These are phyloP conservation scores for Abrostola tripartita DNA, from an alignment of 2,888 invertebrate species.

Conservation along the genomic window DNA sequence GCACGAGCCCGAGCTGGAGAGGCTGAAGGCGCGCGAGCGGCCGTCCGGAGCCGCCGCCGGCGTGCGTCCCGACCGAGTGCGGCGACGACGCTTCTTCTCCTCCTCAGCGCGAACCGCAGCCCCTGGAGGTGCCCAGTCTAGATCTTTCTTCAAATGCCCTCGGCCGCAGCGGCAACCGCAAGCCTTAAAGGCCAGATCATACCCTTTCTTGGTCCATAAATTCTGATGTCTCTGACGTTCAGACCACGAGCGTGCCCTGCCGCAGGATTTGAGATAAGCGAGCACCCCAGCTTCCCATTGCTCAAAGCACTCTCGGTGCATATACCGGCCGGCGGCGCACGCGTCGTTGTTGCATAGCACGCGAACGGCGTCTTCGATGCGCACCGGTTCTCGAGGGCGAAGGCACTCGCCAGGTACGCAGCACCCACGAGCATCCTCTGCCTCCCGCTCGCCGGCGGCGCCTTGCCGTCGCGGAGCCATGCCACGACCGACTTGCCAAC, in stretches of 20 bases:
- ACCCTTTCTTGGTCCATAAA: conserved; percentile 99
- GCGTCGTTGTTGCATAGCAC: conserved; percentile 98
- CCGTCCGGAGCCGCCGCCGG: conserved; percentile 80
- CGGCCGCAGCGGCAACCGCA: conserved; percentile 98
- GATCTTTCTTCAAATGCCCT: conserved; percentile 97
- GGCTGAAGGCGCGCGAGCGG: conserved; percentile 92
- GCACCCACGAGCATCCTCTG: conserved; percentile 90
- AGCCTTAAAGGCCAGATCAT: conserved; percentile 98
- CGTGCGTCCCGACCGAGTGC: conserved; percentile 76
- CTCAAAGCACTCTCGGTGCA: conserved; percentile 99
- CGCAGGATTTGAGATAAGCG: conserved; percentile 96
- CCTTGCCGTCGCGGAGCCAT: conserved; percentile 87
- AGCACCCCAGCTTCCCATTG: conserved; percentile 97
- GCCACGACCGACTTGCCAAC: conserved; percentile 74
- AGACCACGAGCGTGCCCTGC: conserved; percentile 97
- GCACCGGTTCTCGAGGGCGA: conserved; percentile 90
- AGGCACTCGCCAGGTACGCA: conserved; percentile 96
- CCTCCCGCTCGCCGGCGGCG: conserved; percentile 83
- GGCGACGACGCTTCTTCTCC: conserved; percentile 82
- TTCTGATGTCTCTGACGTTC: conserved; percentile 98
- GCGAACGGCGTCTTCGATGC: conserved; percentile 93
- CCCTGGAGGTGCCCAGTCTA: conserved; percentile 95
- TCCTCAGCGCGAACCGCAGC: conserved; percentile 86
- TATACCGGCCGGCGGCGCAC: conserved; percentile 95
- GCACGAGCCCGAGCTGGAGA: conserved; percentile 94